phyloP scores from a whole-genome alignment of 2,888 invertebrate species.

The Amphiduros pacificus region DNA sequence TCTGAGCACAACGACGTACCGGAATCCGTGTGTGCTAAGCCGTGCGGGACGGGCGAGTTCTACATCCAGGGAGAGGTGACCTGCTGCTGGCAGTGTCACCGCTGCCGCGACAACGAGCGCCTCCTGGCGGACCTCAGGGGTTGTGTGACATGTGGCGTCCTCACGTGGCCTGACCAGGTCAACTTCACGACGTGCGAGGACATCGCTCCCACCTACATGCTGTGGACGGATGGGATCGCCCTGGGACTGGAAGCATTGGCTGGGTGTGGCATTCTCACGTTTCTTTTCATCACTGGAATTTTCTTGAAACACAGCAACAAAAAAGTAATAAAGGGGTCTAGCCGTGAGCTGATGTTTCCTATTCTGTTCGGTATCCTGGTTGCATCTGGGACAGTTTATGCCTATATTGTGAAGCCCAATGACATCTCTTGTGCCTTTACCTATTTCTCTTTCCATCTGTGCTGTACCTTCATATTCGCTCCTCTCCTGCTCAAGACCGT shows the following conservation, averaged over 20 bases:
- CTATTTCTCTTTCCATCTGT: constrained; percentile 10
- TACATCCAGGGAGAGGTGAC: constrained; percentile 4
- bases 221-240: constrained; percentile 1
- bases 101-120: constrained; percentile 1
- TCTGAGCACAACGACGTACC: no score
- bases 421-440: background rate
- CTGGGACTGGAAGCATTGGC: background rate
- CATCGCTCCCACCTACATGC: constrained; percentile 1
- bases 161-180: constrained; percentile 7
- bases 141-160: background rate
- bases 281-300: background rate
- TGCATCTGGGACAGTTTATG: background rate
- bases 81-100: constrained; percentile 9
- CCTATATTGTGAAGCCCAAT: background rate
- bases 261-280: background rate
- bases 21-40: constrained; percentile 8
- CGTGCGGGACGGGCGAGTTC: constrained; percentile 5
- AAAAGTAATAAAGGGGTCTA: constrained; percentile 8
- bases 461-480: constrained; percentile 15
- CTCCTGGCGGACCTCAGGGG: background rate
- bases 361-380: background rate
- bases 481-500: constrained; percentile 13
- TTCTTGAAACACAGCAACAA: constrained; percentile 7
- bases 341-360: constrained; percentile 5
- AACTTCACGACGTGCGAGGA: constrained; percentile 8